Evolutionary conservation across 2,113 vertebrate species (phyloP), one percentile per base, ranked within the genome.

Genomic region (Tupaia chinensis): DNA sequence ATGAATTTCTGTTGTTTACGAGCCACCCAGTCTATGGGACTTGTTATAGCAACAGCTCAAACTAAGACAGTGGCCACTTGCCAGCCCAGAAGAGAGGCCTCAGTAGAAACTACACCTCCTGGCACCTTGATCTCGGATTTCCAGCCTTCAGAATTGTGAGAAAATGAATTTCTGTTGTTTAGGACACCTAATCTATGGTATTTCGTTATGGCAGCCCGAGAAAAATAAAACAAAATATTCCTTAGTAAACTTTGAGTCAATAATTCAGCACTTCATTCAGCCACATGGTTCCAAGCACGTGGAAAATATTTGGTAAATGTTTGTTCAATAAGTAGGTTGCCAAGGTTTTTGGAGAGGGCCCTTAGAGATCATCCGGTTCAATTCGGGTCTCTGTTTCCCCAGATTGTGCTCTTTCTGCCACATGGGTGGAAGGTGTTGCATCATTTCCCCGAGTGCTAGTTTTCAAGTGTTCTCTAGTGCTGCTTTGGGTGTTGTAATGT

Each of bases 381-480:
- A 0, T 58, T 17, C 3, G 16, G 66, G 60, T 20, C 53, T 70
- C 63, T 65, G 0, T 77, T 96, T 95, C 87, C 87, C 72, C 90
- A 83, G 61, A 60, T 79, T 7, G 53, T 85, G 93, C 72, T 73
- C 93, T 93, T 94, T 95, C 81, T 95, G 80, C 72, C 53, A 78
- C 90, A 87, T 13, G 88, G 60, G 92, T 70, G 89, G 69, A 53
- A 13, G 66, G 27, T 12, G 3, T 96, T 92, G 29, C 69, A 20
- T 29, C 87, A 95, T 89, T 88, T 95, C 58, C n/a, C 54, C 58
- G 44, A 80, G 15, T 12, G 32, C 53, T 77, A 10, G 32, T 84
- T 91, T 89, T 72, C 77, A 92, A 29, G 44, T 84, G 61, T 90
- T 89, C 89, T 92, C 34, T n/a, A 61, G n/a, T 91, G 34, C 78